A percentile compares a stretch with the other conserved stretches of the same genome.
Evolutionary conservation across 2,888 invertebrate species (phyloP).

Genomic region (Rhamphomyia laevipes): DNA sequence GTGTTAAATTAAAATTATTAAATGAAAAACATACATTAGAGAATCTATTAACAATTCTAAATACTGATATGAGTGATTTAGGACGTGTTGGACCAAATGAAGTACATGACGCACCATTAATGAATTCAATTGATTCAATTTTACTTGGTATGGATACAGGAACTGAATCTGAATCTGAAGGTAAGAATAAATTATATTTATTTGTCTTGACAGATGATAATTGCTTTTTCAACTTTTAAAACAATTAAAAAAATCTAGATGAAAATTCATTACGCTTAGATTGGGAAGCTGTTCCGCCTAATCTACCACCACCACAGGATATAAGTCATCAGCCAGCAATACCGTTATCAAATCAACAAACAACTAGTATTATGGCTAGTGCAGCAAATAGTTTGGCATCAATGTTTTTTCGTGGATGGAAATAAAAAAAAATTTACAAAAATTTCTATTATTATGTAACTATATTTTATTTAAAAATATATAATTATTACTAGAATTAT

Average conservation of each 20-base stretch:
- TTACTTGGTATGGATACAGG: slow-evolving; percentile 47
- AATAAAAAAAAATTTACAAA: neutral
- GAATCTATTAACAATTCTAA: slow-evolving; percentile 58
- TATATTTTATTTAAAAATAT: too few species aligned
- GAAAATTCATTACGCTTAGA: slow-evolving; percentile 62
- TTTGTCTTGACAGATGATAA: neutral
- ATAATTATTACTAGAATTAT: too few species aligned
- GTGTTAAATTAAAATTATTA: slow-evolving; percentile 50
- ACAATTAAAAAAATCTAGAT: slow-evolving; percentile 10
- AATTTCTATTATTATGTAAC: neutral
- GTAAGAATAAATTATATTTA: slow-evolving; percentile 23
- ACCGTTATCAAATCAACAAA: slow-evolving; percentile 24
- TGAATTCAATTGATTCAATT: slow-evolving; percentile 49
- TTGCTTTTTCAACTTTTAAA: neutral
- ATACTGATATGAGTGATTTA: slow-evolving; percentile 51
- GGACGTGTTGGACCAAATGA: slow-evolving; percentile 60
- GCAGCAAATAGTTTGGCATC: slow-evolving; percentile 74
- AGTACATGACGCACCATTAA: slow-evolving; percentile 34
- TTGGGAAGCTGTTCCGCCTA: slow-evolving; percentile 59
- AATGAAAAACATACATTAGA: slow-evolving; percentile 58
- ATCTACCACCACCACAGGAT: slow-evolving; percentile 24
- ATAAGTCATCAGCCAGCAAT: slow-evolving; percentile 23
- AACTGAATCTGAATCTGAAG: slow-evolving; percentile 57
- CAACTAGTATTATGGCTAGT: slow-evolving; percentile 56
- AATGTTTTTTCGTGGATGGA: slow-evolving; percentile 31